These are phyloP conservation scores for Tuta absoluta DNA, from an alignment of 2,888 invertebrate species.

Conservation along the genomic window DNA sequence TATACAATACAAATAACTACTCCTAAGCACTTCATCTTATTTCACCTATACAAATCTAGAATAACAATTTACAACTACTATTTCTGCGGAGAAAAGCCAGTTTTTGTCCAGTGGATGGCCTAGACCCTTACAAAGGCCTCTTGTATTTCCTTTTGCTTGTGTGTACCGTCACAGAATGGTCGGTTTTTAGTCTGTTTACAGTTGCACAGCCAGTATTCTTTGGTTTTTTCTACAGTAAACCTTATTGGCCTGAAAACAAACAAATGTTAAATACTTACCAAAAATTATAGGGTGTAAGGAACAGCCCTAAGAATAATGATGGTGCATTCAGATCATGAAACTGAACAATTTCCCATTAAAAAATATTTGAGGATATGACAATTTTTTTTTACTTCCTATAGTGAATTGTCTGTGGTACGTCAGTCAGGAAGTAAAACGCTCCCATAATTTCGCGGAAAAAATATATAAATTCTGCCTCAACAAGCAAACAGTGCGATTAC, in stretches of 20 bases:
- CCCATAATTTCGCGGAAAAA: too few species aligned
- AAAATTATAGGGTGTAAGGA: too few species aligned
- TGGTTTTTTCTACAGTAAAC: conserved; percentile 92
- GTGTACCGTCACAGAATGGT: conserved; percentile 98
- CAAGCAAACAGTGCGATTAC: too few species aligned
- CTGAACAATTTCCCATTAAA: too few species aligned
- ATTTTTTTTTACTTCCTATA: too few species aligned
- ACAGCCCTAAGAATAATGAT: too few species aligned
- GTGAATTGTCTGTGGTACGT: too few species aligned
- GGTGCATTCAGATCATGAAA: too few species aligned
- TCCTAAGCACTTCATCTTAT: conserved; percentile 10
- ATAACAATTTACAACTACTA: not conserved
- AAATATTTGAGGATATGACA: too few species aligned
- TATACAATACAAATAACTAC: not conserved
- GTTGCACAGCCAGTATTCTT: conserved; percentile 98
- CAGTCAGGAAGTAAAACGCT: too few species aligned
- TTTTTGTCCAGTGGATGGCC: not conserved
- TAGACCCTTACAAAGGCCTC: conserved; percentile 61
- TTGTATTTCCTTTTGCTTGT: conserved; percentile 84
- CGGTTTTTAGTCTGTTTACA: conserved; percentile 97
- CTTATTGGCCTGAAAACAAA: conserved; percentile 84
- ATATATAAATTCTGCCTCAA: too few species aligned
- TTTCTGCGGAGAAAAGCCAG: not conserved
- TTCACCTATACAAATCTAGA: not conserved
- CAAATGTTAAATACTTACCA: not conserved